These are phyloP conservation scores for Illadopsis cleaveri DNA, from an alignment of 2,113 vertebrate species.

Conservation along the genomic window DNA sequence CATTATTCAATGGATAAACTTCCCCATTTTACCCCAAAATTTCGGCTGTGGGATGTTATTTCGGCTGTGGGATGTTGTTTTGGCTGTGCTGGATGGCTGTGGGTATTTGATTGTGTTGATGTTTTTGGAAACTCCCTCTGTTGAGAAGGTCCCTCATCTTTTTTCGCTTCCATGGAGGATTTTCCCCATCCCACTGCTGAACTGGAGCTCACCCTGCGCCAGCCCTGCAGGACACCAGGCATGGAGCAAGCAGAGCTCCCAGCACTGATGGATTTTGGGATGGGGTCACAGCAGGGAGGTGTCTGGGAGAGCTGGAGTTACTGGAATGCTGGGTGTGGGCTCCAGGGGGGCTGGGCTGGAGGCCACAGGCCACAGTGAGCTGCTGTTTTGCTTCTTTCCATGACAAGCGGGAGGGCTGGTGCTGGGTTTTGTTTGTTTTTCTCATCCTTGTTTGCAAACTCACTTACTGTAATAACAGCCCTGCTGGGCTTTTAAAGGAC, in stretches of 20 bases:
- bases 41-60: fast-evolving
- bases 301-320: neutral
- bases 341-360: neutral
- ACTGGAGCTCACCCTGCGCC: fast-evolving
- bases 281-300: fast-evolving
- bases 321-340: neutral
- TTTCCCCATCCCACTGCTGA: fast-evolving
- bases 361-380: neutral
- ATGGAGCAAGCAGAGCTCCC: neutral
- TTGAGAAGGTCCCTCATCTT: neutral
- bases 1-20: fast-evolving
- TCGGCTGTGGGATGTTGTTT: fast-evolving
- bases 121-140: neutral
- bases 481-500: neutral
- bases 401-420: neutral
- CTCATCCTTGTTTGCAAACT: neutral
- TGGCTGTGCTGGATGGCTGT: fast-evolving
- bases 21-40: neutral
- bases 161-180: fast-evolving
- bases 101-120: neutral
- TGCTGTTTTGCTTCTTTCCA: neutral
- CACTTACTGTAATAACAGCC: neutral
- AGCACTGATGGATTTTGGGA: fast-evolving
- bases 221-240: neutral
- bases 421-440: neutral